phyloP scores from a whole-genome alignment of 2,888 invertebrate species.

The Glyphotaelius pellucidus region DNA sequence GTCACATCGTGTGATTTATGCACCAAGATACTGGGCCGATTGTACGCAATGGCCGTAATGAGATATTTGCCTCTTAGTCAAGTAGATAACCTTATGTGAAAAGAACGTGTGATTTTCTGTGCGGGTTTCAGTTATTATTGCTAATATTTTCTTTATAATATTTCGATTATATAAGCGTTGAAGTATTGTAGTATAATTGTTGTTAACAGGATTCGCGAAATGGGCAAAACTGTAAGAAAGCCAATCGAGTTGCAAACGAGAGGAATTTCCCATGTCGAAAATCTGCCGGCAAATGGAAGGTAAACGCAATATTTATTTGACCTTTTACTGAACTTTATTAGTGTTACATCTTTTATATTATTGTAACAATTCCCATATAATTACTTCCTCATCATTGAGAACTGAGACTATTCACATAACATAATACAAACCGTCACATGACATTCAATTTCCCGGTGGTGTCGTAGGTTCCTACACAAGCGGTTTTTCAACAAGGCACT shows the following conservation, averaged over 20 bases:
- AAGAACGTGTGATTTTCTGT: slow-evolving; percentile 30
- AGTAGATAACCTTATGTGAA: slow-evolving; percentile 17
- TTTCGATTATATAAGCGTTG: slow-evolving; percentile 23
- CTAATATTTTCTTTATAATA: too few relatives aligned
- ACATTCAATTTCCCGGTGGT: background rate
- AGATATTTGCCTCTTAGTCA: background rate
- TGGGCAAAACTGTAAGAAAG: slow-evolving; percentile 5
- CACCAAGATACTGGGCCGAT: slow-evolving; percentile 26
- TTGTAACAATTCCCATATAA: background rate
- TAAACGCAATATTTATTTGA: background rate
- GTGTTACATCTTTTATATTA: background rate
- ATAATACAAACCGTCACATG: background rate
- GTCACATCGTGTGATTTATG: slow-evolving; percentile 27
- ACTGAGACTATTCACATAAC: background rate
- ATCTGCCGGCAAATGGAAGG: slow-evolving; percentile 33
- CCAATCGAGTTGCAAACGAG: background rate
- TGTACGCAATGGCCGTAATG: slow-evolving; percentile 25
- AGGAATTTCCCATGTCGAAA: slow-evolving; percentile 7
- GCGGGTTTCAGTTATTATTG: background rate
- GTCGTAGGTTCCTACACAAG: too few relatives aligned
- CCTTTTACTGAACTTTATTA: background rate
- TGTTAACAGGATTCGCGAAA: slow-evolving; percentile 13
- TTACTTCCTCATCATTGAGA: background rate
- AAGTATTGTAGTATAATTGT: slow-evolving; percentile 6
- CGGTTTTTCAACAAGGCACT: background rate